phyloP scores from a whole-genome alignment of 2,888 invertebrate genomes.

The Megaustenia siamemsis region DNA sequence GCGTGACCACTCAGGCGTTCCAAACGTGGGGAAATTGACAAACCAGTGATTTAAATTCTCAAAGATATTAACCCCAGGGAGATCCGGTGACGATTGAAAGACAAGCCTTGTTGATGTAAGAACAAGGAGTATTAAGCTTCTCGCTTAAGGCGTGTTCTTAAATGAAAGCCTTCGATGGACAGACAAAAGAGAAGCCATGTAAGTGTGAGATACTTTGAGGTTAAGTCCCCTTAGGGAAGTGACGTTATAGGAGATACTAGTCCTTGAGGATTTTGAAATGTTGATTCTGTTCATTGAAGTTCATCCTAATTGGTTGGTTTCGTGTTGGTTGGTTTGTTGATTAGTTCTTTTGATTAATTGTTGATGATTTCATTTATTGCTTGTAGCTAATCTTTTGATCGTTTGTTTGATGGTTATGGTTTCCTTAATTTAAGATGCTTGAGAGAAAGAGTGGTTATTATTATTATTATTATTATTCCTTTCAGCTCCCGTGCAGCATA shows the following conservation, averaged over 20 bases:
- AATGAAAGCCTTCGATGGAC: neutral
- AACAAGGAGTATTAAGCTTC: conserved; percentile 12
- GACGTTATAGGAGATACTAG: neutral
- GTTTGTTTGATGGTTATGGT: too few relatives aligned
- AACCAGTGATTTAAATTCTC: neutral
- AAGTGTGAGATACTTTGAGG: neutral
- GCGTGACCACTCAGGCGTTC: neutral
- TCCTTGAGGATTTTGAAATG: too few relatives aligned
- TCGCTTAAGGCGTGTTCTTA: neutral
- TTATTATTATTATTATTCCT: too few relatives aligned
- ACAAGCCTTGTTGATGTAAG: neutral
- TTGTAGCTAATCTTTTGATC: too few relatives aligned
- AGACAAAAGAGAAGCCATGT: neutral
- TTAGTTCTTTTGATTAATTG: too few relatives aligned
- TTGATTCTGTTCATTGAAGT: too few relatives aligned
- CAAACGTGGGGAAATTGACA: neutral
- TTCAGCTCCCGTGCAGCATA: too few relatives aligned
- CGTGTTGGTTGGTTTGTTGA: too few relatives aligned
- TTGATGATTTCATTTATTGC: too few relatives aligned
- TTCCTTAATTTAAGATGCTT: too few relatives aligned
- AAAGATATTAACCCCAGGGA: neutral
- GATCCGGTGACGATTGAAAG: neutral
- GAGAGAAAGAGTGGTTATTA: too few relatives aligned
- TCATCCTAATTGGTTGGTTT: too few relatives aligned
- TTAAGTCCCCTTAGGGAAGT: conserved; percentile 5